phyloP scores from a whole-genome alignment of 2,113 vertebrate species.

The Corythoichthys intestinalis region DNA sequence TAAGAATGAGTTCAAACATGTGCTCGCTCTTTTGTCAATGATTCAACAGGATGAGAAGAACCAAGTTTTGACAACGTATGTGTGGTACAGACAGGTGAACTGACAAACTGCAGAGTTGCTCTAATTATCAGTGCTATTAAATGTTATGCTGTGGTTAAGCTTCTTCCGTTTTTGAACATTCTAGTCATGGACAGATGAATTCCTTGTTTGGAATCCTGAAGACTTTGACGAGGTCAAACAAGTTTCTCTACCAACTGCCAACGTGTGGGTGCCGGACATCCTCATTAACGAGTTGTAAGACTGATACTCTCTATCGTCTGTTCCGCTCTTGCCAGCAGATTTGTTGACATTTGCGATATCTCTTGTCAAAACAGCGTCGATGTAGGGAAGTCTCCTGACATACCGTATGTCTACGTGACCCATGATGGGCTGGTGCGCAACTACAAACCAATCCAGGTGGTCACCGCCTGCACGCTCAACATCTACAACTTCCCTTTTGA shows the following conservation, averaged over 20 bases:
- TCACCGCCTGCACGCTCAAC: slow-evolving; percentile 92
- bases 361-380: slow-evolving; percentile 80
- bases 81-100: slow-evolving; percentile 94
- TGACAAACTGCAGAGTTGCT: background rate
- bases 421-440: slow-evolving; percentile 84
- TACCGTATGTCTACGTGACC: slow-evolving; percentile 88
- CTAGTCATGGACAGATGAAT: slow-evolving; percentile 91
- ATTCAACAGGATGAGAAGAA: slow-evolving; percentile 91
- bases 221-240: slow-evolving; percentile 87
- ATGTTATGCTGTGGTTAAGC: background rate
- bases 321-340: fast-evolving
- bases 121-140: background rate
- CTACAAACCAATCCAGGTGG: slow-evolving; percentile 96
- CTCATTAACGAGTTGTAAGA: slow-evolving; percentile 98
- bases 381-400: slow-evolving; percentile 89
- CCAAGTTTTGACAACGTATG: slow-evolving; percentile 93
- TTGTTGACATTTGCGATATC: background rate
- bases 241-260: slow-evolving; percentile 83
- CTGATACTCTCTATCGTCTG: fast-evolving
- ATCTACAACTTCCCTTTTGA: slow-evolving; percentile 99
- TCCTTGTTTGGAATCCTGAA: slow-evolving; percentile 87
- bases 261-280: slow-evolving; percentile 94
- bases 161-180: slow-evolving; percentile 1
- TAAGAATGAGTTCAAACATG: background rate
- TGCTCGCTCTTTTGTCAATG: background rate